These are phyloP conservation scores for Tipula unca DNA, from an alignment of 2,888 invertebrate genomes.

Conservation along the genomic window DNA sequence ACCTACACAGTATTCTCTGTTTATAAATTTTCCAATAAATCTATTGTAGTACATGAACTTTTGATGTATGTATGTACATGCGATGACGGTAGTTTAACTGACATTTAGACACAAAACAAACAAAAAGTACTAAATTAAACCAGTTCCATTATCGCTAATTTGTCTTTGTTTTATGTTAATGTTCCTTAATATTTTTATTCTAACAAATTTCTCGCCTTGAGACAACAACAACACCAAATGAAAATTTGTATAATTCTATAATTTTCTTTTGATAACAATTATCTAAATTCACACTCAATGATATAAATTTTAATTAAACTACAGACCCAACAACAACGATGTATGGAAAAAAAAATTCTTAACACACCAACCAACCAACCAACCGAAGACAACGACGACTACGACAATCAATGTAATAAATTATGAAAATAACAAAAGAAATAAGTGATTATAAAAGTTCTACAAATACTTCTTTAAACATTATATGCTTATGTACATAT, in stretches of 20 bases:
- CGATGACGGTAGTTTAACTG: not conserved
- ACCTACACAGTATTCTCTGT: not conserved
- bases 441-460: not conserved
- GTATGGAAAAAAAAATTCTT: not conserved
- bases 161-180: not conserved
- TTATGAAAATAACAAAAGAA: not conserved
- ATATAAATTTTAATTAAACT: conserved; percentile 8
- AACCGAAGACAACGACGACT: not conserved
- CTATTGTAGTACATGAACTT: not conserved
- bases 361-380: not conserved
- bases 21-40: not conserved
- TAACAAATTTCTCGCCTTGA: not conserved
- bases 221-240: not conserved
- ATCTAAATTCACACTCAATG: conserved; percentile 8
- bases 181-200: no score
- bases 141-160: not conserved
- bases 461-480: not conserved
- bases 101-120: not conserved
- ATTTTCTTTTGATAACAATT: not conserved
- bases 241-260: not conserved
- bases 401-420: conserved; percentile 9
- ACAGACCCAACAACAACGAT: not conserved
- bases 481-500: no score
- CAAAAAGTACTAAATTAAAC: not conserved
- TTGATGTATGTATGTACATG: no score